phyloP scores from a whole-genome alignment of 2,888 invertebrate species.

The Ennomos erosarius region DNA sequence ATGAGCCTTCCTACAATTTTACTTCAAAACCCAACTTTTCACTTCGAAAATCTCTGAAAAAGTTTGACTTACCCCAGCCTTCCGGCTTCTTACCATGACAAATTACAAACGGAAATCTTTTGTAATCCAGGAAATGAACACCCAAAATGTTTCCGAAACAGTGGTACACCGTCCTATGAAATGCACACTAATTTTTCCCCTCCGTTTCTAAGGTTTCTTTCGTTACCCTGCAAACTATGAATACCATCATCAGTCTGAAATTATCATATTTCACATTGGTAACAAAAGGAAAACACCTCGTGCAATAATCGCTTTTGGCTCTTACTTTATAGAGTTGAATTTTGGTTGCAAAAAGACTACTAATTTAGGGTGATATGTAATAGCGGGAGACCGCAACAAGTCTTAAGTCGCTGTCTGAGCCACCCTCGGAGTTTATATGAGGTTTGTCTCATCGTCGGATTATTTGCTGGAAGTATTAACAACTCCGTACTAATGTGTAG shows the following conservation, averaged over 20 bases:
- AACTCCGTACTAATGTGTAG: constrained; percentile 42
- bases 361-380: constrained; percentile 54
- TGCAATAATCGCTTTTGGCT: constrained; percentile 13
- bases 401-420: constrained; percentile 67
- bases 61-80: not conserved
- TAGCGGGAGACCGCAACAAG: constrained; percentile 69
- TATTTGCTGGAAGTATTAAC: constrained; percentile 78
- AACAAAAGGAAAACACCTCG: constrained; percentile 35
- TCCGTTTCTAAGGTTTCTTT: constrained; percentile 67
- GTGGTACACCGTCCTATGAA: constrained; percentile 52
- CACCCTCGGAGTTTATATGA: constrained; percentile 47
- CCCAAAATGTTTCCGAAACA: constrained; percentile 35
- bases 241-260: constrained; percentile 77
- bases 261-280: constrained; percentile 79
- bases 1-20: too few species aligned
- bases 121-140: constrained; percentile 30
- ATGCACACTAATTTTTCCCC: constrained; percentile 67
- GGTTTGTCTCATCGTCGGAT: constrained; percentile 53
- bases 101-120: constrained; percentile 30
- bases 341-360: constrained; percentile 24
- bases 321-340: constrained; percentile 17
- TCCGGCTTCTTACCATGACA: constrained; percentile 23
- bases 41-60: constrained; percentile 4
- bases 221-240: constrained; percentile 68
- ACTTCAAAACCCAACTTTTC: not conserved